Base-by-base conservation (phyloP, 2,797 vertebrate genomes). In the Sciaenops ocellatus region DNA sequence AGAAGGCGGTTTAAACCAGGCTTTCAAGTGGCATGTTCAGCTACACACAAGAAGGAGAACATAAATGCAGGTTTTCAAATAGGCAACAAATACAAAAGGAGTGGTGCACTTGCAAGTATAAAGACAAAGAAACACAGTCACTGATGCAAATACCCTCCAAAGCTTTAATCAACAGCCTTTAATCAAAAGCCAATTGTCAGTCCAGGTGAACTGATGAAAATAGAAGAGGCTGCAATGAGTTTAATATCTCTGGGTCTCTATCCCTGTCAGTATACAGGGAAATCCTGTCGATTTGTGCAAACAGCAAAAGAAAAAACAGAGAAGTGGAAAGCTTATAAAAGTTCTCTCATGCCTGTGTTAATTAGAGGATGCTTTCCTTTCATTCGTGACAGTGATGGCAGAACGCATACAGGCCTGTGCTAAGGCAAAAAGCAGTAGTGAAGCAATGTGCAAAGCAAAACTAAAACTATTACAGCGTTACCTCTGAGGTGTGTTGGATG, bases 111-210 rank as follows among this genome's bases (percentile, higher is more conserved):
- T 42, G 16, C 46, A 65, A 80, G 75, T 48, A 60, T 63, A 55
- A 62, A 68, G 41, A 51, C 15, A 81, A 64, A 55, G 57, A 82
- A 67, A 62, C 55, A 69, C 59, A 34, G 64, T 62, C 74, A 64
- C 61, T 55, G 71, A 74, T 69, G 70, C 77, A 82, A 75, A 85
- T 69, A 74, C 47, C 46, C 52, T 65, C 61, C 54, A 78, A 81
- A 80, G 69, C 78, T 87, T 86, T 90, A 82, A 89, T 88, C 79
- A 89, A 46, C 56, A 55, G 78, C 73, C 71, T 93, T 91, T 89
- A 86, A 91, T 92, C 91, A 89, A 83, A 85, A 79, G 70, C 62
- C 70, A 77, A 80, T 83, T 85, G 85, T 89, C 70, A 86, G 60
- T 67, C 61, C 64, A 46, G 60, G 47, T 74, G 54, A 87, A 84